phyloP scores from a whole-genome alignment of 1,140 invertebrate species.

The Lasioglossum albipes region DNA sequence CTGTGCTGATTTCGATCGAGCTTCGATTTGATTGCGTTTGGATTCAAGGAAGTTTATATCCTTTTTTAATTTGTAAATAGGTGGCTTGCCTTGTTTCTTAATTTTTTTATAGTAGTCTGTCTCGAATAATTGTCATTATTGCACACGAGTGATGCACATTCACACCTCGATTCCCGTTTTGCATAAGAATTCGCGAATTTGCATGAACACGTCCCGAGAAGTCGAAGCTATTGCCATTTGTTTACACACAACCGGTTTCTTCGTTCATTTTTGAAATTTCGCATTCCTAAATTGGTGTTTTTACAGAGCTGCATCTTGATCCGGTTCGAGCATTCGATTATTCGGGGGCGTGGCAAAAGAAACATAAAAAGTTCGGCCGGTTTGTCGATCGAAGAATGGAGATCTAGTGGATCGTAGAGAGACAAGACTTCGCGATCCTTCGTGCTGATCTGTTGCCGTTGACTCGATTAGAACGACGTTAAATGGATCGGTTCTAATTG shows the following conservation, averaged over 20 bases:
- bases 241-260: background rate
- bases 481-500: conserved; percentile 48
- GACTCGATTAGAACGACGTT: conserved; percentile 36
- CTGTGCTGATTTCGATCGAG: background rate
- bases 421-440: background rate
- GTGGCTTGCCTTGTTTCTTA: no score
- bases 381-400: background rate
- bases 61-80: no score
- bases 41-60: no score
- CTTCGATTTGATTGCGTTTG: no score
- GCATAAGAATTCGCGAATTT: conserved; percentile 9
- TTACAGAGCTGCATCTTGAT: background rate
- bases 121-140: no score
- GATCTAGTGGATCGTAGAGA: background rate
- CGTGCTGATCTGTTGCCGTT: background rate
- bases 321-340: background rate
- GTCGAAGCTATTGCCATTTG: background rate
- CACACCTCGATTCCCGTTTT: background rate
- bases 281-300: background rate
- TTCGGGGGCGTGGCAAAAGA: background rate
- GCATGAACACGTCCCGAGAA: conserved; percentile 1
- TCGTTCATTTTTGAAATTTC: background rate
- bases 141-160: no score
- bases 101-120: no score
- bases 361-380: background rate